Evolutionary conservation across 92 coral and sea anemone genomes (phyloP).

Genomic region (Zoanthus sociatus): DNA sequence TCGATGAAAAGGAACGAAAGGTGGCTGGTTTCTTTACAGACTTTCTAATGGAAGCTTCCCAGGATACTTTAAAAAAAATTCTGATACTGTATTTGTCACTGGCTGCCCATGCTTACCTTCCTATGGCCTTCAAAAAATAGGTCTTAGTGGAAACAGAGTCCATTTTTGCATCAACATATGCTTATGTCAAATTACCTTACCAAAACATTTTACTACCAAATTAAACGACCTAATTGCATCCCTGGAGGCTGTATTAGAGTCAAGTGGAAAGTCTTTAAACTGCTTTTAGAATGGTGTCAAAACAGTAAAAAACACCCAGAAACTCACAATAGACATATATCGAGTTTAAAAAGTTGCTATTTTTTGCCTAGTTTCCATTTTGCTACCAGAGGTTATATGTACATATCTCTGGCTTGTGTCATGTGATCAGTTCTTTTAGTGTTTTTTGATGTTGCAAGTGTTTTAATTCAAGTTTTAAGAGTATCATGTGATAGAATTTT

Average conservation of each 20-base stretch:
- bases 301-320: too few relatives aligned
- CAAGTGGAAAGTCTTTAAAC: constrained; percentile 47
- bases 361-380: too few relatives aligned
- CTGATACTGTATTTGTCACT: constrained; percentile 38
- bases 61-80: constrained; percentile 46
- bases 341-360: too few relatives aligned
- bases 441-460: too few relatives aligned
- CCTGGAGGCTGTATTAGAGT: constrained; percentile 38
- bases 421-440: too few relatives aligned
- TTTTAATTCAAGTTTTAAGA: too few relatives aligned
- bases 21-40: constrained; percentile 54
- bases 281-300: background rate
- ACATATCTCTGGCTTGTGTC: too few relatives aligned
- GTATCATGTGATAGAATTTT: too few relatives aligned
- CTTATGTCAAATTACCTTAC: constrained; percentile 56
- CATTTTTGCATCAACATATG: constrained; percentile 60
- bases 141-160: constrained; percentile 3
- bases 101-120: constrained; percentile 53
- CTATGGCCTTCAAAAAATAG: constrained; percentile 53
- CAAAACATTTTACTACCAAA: constrained; percentile 29
- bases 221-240: constrained; percentile 27
- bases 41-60: constrained; percentile 48
- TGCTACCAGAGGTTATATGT: too few relatives aligned
- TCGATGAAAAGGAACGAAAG: constrained; percentile 36
- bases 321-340: too few relatives aligned